These are phyloP conservation scores for Campaea margaritaria DNA, from an alignment of 2,888 invertebrate species.

Conservation along the genomic window DNA sequence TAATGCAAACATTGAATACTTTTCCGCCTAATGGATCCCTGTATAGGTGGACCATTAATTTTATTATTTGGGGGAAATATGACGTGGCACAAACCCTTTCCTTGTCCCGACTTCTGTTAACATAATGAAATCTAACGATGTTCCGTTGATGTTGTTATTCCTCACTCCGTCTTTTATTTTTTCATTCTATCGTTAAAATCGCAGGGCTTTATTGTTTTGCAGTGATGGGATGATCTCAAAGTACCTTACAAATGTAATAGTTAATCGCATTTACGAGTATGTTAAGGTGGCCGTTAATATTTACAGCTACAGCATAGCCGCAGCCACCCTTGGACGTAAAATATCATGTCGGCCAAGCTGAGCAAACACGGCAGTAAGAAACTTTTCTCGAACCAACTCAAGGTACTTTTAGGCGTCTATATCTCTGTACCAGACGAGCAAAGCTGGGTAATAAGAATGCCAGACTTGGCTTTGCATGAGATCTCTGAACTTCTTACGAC, in stretches of 20 bases:
- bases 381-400: no score
- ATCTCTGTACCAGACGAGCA: no score
- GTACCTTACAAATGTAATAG: not conserved
- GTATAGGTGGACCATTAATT: constrained; percentile 68
- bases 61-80: constrained; percentile 68
- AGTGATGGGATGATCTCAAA: constrained; percentile 1
- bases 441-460: no score
- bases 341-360: no score
- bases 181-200: constrained; percentile 17
- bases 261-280: not conserved
- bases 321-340: no score
- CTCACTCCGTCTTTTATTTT: constrained; percentile 27
- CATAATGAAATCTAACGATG: constrained; percentile 68
- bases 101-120: constrained; percentile 53
- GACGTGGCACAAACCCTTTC: constrained; percentile 65
- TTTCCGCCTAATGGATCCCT: constrained; percentile 63
- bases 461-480: no score
- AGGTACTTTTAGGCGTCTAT: no score
- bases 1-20: constrained; percentile 46
- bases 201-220: constrained; percentile 5
- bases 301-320: no score
- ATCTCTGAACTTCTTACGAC: no score
- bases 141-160: constrained; percentile 52
- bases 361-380: no score
- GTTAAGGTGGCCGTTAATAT: no score